Evolutionary conservation across 1,140 invertebrate genomes (phyloP), one percentile per base, ranked within the genome.

Genomic region (Aleiodes sp.): DNA sequence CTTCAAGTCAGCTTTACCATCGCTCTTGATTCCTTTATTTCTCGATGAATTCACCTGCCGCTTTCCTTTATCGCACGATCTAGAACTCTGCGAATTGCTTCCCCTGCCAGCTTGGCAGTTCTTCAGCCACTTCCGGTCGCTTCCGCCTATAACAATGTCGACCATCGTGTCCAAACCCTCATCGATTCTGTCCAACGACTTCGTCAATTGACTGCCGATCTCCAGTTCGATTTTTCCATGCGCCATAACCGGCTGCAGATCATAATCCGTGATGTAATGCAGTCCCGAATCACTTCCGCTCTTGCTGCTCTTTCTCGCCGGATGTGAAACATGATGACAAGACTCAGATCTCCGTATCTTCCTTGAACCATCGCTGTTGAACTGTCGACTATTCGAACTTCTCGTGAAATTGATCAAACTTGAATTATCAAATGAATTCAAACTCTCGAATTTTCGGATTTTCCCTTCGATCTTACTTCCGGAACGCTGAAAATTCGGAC

Each of bases 121-220:
- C 12, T 72, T 72, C 4, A 69, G 61, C 14, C 84, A 76, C 68
- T 78, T 82, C 69, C 84, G 84, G 68, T 87, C 43, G 82, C 80
- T 82, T 84, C 88, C 57, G 81, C 80, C 1, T 12, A 92, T 84
- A 1, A 93, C 89, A 16, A 93, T 92, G 75, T 92, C 89, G 0
- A 92, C 88, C 86, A 92, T 89, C 1, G 91, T 88, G 69, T 93
- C 91, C 0, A 93, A 78, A 8, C 91, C 91, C 73, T 94, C 92
- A 73, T 93, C 92, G 4, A 94, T 91, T 59, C 92, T 88, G 68
- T 94, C 93, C 29, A 94, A 81, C 66, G 92, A 94, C 82, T 94
- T 94, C 1, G 91, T 92, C 57, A 92, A 85, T 21, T 77, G 60
- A 37, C 62, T 77, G 2, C n/a, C 0, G 76, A 73, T 16, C 69